Evolutionary conservation across 1,140 invertebrate genomes (phyloP).

Genomic region (Atta cephalotes): DNA sequence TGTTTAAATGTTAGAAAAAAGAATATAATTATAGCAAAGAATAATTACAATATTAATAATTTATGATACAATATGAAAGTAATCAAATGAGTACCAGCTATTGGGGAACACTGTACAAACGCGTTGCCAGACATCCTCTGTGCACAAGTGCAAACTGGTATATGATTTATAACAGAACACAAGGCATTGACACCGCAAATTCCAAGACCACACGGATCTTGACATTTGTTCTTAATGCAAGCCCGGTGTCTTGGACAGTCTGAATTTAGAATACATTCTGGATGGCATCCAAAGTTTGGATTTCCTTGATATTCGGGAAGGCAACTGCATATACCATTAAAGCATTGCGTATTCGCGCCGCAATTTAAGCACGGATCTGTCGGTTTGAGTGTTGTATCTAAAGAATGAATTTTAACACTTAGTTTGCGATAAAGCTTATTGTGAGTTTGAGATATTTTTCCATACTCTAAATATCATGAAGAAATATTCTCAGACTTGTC

Average conservation of each 20-base stretch:
- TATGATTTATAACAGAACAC: conserved; percentile 90
- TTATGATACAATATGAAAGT: background rate
- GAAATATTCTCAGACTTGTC: background rate
- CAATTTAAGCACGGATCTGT: conserved; percentile 81
- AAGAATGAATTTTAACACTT: conserved; percentile 26
- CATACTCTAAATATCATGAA: background rate
- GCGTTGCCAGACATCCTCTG: conserved; percentile 90
- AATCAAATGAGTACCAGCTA: conserved; percentile 71
- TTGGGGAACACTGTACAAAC: conserved; percentile 87
- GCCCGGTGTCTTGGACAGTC: conserved; percentile 89
- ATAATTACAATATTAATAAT: background rate
- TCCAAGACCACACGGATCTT: conserved; percentile 89
- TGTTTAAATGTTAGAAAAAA: conserved; percentile 34
- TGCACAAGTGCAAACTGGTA: conserved; percentile 90
- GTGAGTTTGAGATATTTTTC: conserved; percentile 23
- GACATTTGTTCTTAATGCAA: conserved; percentile 89
- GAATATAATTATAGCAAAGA: background rate
- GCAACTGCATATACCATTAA: conserved; percentile 85
- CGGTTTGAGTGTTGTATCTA: conserved; percentile 43
- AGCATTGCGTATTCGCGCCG: conserved; percentile 87
- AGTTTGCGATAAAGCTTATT: background rate
- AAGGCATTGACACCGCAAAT: conserved; percentile 89
- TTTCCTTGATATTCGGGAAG: conserved; percentile 84
- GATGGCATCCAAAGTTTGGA: conserved; percentile 87
- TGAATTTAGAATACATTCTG: conserved; percentile 90